Percentiles rank a stretch among this genome's conserved stretches.
Conservation (phyloP, 2,888 invertebrate genomes). For the Plusia festucae region DNA sequence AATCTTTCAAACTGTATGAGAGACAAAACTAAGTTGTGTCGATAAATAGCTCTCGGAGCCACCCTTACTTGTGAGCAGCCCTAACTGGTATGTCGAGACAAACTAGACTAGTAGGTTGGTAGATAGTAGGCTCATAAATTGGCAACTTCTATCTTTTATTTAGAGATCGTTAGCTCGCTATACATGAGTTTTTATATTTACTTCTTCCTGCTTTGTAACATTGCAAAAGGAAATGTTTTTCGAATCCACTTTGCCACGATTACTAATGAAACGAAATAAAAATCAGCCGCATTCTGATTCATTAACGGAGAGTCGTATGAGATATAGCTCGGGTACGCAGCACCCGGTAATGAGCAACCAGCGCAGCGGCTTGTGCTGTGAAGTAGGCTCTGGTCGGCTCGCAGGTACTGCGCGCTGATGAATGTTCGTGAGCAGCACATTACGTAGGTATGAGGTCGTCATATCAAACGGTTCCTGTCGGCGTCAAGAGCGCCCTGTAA, state of each 20-base stretch:
- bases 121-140: conserved; percentile 48
- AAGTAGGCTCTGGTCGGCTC: neutral
- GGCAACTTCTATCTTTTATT: conserved; percentile 43
- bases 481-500: conserved; percentile 1
- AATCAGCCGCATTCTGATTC: neutral
- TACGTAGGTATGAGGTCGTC: neutral
- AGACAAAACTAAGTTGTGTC: too few species aligned
- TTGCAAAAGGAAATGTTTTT: conserved; percentile 22
- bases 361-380: neutral
- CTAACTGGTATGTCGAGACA: too few species aligned
- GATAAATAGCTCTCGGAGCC: too few species aligned
- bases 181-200: conserved; percentile 44
- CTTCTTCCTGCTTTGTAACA: conserved; percentile 34
- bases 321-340: neutral
- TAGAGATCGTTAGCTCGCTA: conserved; percentile 39
- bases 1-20: too few species aligned
- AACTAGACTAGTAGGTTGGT: too few species aligned
- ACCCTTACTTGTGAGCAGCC: too few species aligned
- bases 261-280: conserved; percentile 26
- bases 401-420: too few species aligned
- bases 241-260: conserved; percentile 12
- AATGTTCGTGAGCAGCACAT: neutral
- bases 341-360: neutral
- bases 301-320: neutral
- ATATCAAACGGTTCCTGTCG: neutral